A percentile compares a stretch with the other conserved stretches of the same genome.
Conservation (phyloP, 2,113 vertebrate genomes). For the Elaphurus davidianus region DNA sequence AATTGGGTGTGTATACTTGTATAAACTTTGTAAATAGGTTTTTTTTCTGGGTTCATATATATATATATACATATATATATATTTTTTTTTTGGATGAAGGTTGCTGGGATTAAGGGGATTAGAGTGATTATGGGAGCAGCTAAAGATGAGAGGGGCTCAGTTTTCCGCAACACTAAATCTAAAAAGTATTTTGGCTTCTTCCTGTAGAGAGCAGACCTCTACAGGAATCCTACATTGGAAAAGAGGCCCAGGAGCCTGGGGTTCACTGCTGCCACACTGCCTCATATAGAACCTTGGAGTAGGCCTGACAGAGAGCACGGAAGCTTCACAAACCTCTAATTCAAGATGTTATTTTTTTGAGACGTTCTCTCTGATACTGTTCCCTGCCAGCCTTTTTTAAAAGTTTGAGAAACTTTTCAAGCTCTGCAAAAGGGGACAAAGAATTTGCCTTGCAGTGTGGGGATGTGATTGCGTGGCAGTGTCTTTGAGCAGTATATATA, state of each 20-base stretch:
- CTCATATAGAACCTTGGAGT: neutral
- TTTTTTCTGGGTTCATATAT: constrained; percentile 85
- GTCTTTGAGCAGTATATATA: neutral
- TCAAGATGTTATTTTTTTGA: constrained; percentile 39
- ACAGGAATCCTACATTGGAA: constrained; percentile 1
- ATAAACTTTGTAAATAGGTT: constrained; percentile 90
- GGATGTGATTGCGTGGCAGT: neutral
- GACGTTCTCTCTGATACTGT: constrained; percentile 63
- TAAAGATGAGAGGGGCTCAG: constrained; percentile 89
- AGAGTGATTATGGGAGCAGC: constrained; percentile 88
- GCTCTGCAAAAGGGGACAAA: constrained; percentile 54
- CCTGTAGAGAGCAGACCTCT: constrained; percentile 50
- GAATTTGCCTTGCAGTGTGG: constrained; percentile 44
- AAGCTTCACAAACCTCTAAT: constrained; percentile 33
- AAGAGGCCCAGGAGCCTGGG: constrained; percentile 39
- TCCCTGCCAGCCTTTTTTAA: constrained; percentile 5
- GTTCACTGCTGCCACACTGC: constrained; percentile 62
- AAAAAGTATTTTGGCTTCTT: constrained; percentile 68
- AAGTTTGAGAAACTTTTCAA: constrained; percentile 56
- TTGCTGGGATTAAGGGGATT: constrained; percentile 88
- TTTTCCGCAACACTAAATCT: constrained; percentile 85
- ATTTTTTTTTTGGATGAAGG: constrained; percentile 84
- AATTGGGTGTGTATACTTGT: constrained; percentile 90
- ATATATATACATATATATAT: constrained; percentile 46
- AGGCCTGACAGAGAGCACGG: neutral